phyloP scores from a whole-genome alignment of 2,113 vertebrate genomes.

The human (Homo sapiens) region GRCh38 chr12:86651001-86651500 shows the following conservation, averaged over 20 bases:
- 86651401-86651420: neutral
- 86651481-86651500: neutral
- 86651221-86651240: neutral
- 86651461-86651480: neutral
- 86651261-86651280: neutral
- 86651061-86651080: conserved; percentile 48
- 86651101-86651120: conserved; percentile 68
- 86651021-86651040: conserved; percentile 59
- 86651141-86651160: conserved; percentile 5
- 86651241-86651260: neutral
- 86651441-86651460: neutral
- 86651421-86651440: neutral
- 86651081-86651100: conserved; percentile 57
- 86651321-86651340: neutral
- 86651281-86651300: neutral
- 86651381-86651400: neutral
- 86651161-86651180: conserved; percentile 23
- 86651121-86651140: conserved; percentile 57
- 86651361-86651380: neutral
- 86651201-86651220: neutral
- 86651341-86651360: neutral
- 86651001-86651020: conserved; percentile 28
- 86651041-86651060: conserved; percentile 38
- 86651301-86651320: neutral
- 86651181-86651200: neutral